Conservation (phyloP, 2,797 vertebrate species). For the Spinus pinus region DNA sequence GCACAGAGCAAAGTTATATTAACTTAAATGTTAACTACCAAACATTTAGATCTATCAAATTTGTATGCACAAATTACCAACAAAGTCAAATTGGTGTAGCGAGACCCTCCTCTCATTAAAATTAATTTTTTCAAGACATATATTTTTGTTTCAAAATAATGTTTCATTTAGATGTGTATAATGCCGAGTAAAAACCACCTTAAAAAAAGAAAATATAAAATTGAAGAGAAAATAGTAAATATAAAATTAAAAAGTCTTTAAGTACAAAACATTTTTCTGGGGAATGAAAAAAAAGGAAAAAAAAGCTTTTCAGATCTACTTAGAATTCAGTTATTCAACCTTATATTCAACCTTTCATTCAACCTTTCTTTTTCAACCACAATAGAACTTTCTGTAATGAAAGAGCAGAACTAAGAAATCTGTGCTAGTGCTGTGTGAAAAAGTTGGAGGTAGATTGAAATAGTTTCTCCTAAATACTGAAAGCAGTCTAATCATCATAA, state of each 20-base stretch:
- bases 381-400: not conserved
- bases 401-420: not conserved
- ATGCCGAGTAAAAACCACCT: not conserved
- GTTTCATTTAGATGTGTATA: not conserved
- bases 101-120: not conserved
- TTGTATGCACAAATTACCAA: not conserved
- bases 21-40: not conserved
- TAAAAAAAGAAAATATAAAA: not conserved
- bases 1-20: not conserved
- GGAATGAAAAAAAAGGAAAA: not conserved
- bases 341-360: not conserved
- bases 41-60: not conserved
- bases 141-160: not conserved
- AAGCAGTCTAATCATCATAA: not conserved
- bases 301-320: not conserved
- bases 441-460: not conserved
- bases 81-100: not conserved
- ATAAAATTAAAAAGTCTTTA: not conserved
- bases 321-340: not conserved
- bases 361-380: not conserved
- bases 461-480: not conserved
- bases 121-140: not conserved
- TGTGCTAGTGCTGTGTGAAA: not conserved
- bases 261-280: not conserved
- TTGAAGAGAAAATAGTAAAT: not conserved